These are phyloP conservation scores for Rhea americana DNA, from an alignment of 2,113 vertebrate species.

Conservation along the genomic window DNA sequence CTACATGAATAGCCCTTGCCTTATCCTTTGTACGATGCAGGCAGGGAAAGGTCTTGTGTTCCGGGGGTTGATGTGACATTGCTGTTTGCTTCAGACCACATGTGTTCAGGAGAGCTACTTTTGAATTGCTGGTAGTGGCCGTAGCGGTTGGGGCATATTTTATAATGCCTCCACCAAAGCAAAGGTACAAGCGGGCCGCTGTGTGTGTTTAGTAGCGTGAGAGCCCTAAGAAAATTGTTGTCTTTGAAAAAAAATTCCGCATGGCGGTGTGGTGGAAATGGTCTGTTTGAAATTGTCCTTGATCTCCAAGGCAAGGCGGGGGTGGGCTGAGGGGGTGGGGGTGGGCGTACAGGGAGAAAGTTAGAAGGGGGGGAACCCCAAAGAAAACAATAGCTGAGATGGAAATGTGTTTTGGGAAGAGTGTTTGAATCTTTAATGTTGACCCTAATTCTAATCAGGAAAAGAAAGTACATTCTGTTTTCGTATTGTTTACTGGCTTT, in stretches of 20 bases:
- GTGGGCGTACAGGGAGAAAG: fast-evolving
- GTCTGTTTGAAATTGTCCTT: conserved; percentile 40
- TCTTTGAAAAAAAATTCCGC: background rate
- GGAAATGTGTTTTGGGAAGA: background rate
- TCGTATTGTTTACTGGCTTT: conserved; percentile 80
- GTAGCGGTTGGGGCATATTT: background rate
- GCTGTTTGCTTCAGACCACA: background rate
- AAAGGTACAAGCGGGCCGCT: background rate
- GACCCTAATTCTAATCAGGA: background rate
- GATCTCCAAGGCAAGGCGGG: conserved; percentile 25
- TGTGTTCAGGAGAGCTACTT: background rate
- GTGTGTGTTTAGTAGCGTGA: background rate
- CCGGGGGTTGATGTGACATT: background rate
- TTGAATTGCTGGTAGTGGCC: background rate
- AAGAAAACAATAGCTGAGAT: conserved; percentile 19
- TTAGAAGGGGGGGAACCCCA: background rate
- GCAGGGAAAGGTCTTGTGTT: background rate
- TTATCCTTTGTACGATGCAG: background rate
- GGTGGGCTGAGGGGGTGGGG: background rate
- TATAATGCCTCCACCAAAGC: background rate
- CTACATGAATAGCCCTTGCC: background rate
- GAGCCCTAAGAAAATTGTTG: background rate
- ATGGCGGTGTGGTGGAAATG: background rate
- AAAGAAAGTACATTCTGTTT: conserved; percentile 64
- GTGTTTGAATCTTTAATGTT: background rate